These are phyloP conservation scores for Phycodurus eques DNA, from an alignment of 2,113 vertebrate species.

Conservation along the genomic window DNA sequence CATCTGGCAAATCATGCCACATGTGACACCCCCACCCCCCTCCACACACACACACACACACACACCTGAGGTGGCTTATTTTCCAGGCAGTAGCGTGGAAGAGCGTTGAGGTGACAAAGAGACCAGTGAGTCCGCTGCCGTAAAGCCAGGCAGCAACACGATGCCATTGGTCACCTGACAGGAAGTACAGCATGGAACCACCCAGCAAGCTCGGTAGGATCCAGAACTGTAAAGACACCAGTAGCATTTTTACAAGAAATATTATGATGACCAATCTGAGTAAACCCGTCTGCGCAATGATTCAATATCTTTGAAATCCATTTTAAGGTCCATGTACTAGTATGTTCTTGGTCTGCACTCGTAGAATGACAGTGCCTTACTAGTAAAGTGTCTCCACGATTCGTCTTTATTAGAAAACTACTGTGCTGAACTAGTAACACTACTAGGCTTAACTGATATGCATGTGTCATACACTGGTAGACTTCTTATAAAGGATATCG, in stretches of 20 bases:
- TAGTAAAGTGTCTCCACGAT: too few species aligned
- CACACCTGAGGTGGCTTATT: slow-evolving; percentile 85
- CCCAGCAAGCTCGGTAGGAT: slow-evolving; percentile 88
- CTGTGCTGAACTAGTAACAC: too few species aligned
- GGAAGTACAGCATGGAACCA: slow-evolving; percentile 83
- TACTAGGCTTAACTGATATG: too few species aligned
- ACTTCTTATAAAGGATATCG: too few species aligned
- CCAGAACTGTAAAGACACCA: slow-evolving; percentile 76
- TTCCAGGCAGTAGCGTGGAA: slow-evolving; percentile 91
- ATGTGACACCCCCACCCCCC: background rate
- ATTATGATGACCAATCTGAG: too few species aligned
- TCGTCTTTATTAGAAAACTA: too few species aligned
- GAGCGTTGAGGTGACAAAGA: slow-evolving; percentile 86
- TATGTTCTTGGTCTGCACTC: too few species aligned
- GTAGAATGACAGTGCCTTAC: too few species aligned
- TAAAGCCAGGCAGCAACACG: slow-evolving; percentile 86
- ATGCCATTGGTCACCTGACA: slow-evolving; percentile 84
- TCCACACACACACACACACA: slow-evolving; percentile 26
- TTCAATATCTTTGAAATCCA: too few species aligned
- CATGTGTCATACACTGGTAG: too few species aligned
- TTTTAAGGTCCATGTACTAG: too few species aligned
- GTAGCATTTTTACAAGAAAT: background rate
- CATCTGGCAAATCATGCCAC: slow-evolving; percentile 25
- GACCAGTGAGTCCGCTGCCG: slow-evolving; percentile 82
- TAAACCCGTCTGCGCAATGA: too few species aligned